Evolutionary conservation across 2,113 vertebrate species (phyloP), one percentile per base, ranked within the genome.

Genomic region (Lutjanus erythropterus): DNA sequence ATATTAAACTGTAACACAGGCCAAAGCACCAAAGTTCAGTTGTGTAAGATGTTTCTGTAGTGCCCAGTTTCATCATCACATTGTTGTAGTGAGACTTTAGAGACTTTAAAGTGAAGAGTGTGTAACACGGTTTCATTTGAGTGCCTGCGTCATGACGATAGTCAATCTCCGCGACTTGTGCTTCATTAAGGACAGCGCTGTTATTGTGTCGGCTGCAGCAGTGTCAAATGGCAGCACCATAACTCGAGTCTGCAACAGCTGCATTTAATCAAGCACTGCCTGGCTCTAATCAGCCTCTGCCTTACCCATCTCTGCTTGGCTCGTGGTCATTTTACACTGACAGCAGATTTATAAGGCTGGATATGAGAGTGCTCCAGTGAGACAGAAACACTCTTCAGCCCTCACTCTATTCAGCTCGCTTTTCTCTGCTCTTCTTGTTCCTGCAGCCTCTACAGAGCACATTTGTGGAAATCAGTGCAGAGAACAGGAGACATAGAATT

Each of bases 181-280:
- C 62, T 46, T 76, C 84, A 75, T 88, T 85, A 88, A 55, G 47
- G 65, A 47, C 70, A 23, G 69, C 41, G 29, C 14, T 82, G 72
- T 88, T 41, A 58, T 84, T 87, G 75, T 81, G 80, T 44, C 31
- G 67, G 80, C 68, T 39, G 56, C 72, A 37, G 73, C 76, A 21
- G 67, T 56, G 89, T 85, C 70, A 86, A 64, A 87, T 80, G 83
- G 78, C 84, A 65, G 74, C 49, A 6, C 59, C n/a, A 35, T 78
- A 75, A 83, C 81, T 82, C 79, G 58, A 5, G 56, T 59, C 79
- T 65, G 65, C 74, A 86, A 81, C 88, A 88, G 78, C 88, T 86
- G 87, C 86, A 81, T 91, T 91, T 92, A 92, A 93, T 94, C 91
- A 90, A 82, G 74, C 62, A 0, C 68, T 27, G 85, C 41, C 71